Evolutionary conservation across 2,113 vertebrate species (phyloP).

Genomic region (Zosterops japonicus): DNA sequence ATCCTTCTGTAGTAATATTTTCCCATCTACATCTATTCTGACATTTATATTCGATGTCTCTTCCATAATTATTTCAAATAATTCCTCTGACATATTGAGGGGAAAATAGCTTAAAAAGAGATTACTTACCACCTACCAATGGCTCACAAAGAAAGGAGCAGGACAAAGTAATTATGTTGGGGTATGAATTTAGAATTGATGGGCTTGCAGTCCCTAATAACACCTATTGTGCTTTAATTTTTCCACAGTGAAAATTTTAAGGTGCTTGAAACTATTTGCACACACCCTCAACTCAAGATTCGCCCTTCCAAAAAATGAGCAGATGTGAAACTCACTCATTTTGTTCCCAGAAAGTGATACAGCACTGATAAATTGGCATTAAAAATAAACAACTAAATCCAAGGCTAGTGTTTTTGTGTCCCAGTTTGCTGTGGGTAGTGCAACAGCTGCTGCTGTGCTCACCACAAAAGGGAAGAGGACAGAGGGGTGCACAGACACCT

Average conservation of each 20-base stretch:
- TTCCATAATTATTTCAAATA: constrained; percentile 67
- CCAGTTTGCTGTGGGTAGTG: not conserved
- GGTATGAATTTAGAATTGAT: not conserved
- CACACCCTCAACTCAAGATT: no score
- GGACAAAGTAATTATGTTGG: not conserved
- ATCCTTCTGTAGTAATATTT: constrained; percentile 51
- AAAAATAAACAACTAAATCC: not conserved
- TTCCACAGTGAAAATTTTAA: not conserved
- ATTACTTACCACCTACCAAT: constrained; percentile 53
- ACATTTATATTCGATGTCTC: constrained; percentile 67
- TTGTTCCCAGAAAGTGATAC: not conserved
- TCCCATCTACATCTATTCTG: constrained; percentile 59
- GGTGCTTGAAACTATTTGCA: not conserved
- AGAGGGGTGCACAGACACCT: not conserved
- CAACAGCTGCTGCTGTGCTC: not conserved
- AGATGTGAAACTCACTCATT: not conserved
- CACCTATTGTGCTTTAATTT: not conserved
- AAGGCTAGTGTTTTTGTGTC: not conserved
- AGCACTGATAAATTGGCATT: not conserved
- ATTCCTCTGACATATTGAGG: constrained; percentile 55
- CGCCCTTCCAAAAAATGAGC: not conserved
- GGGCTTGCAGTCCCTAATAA: not conserved
- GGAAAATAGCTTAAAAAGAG: constrained; percentile 55
- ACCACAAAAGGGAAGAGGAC: not conserved
- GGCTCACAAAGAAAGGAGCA: constrained; percentile 20